phyloP scores from a whole-genome alignment of 2,797 vertebrate genomes.

The Mormyrus hasselquistii region DNA sequence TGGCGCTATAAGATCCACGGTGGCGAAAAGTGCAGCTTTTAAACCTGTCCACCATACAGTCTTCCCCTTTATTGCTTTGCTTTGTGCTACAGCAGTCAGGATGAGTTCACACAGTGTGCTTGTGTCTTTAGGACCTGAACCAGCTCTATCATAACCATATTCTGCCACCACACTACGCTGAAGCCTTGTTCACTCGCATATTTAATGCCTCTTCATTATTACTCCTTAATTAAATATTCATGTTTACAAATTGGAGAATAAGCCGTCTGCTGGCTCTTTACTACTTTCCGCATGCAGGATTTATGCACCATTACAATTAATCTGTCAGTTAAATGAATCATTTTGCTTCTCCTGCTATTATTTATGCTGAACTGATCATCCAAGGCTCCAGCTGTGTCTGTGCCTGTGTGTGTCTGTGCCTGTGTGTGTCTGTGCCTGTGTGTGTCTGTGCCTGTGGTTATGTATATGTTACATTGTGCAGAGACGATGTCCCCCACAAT shows the following conservation, averaged over 20 bases:
- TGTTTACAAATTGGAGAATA: conserved; percentile 14
- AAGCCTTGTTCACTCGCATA: conserved; percentile 11
- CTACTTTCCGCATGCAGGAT: not conserved
- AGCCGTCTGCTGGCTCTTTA: not conserved
- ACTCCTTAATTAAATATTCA: conserved; percentile 11
- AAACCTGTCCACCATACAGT: not conserved
- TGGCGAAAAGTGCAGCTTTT: not conserved
- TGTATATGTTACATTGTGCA: not conserved
- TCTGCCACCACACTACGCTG: not conserved
- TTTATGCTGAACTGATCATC: not conserved
- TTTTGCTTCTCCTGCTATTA: not conserved
- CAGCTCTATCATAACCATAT: not conserved
- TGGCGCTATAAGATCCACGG: not conserved
- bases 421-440: not conserved
- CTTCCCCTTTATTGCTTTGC: not conserved
- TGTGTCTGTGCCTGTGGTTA: not conserved
- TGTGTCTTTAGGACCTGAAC: not conserved
- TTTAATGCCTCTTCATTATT: conserved; percentile 14
- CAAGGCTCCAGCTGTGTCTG: not conserved
- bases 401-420: not conserved
- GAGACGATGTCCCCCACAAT: not conserved
- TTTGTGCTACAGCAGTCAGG: not conserved
- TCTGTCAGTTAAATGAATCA: not conserved
- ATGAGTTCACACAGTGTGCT: not conserved
- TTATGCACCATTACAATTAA: conserved; percentile 9